Evolutionary conservation across 2,888 invertebrate species (phyloP).

Genomic region (Lapara coniferarum): DNA sequence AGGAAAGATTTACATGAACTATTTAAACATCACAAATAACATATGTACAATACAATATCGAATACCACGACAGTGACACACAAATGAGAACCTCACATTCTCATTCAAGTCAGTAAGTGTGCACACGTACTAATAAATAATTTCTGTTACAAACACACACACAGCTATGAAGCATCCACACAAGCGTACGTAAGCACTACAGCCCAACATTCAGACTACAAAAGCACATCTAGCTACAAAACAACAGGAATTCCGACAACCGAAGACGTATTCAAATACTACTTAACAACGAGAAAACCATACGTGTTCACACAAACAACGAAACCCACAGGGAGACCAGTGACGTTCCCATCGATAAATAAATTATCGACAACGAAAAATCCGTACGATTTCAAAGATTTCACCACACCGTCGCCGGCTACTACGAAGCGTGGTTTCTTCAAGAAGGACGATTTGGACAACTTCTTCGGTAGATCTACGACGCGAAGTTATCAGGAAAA

Average conservation of each 20-base stretch:
- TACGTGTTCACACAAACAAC: constrained; percentile 31
- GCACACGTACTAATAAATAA: constrained; percentile 62
- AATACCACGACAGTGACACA: constrained; percentile 56
- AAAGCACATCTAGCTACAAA: constrained; percentile 40
- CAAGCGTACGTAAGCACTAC: constrained; percentile 72
- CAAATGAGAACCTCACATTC: constrained; percentile 59
- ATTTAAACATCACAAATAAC: constrained; percentile 31
- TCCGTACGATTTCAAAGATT: constrained; percentile 82
- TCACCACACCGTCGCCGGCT: constrained; percentile 64
- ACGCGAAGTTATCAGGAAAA: constrained; percentile 80
- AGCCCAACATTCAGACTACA: constrained; percentile 36
- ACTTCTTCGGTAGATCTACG: constrained; percentile 71
- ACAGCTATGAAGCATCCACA: constrained; percentile 78
- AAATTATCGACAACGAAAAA: constrained; percentile 81
- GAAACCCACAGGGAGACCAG: constrained; percentile 51
- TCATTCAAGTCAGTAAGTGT: constrained; percentile 62
- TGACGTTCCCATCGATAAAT: constrained; percentile 59
- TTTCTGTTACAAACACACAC: constrained; percentile 58
- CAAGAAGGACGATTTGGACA: constrained; percentile 68
- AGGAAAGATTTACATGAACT: neutral
- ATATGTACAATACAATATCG: constrained; percentile 27
- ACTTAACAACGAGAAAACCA: constrained; percentile 58
- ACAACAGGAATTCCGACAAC: constrained; percentile 33
- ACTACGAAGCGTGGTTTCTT: constrained; percentile 66
- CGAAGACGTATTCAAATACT: constrained; percentile 56